Conservation (phyloP, 1,140 invertebrate species). For the Drosophila ambigua region DNA sequence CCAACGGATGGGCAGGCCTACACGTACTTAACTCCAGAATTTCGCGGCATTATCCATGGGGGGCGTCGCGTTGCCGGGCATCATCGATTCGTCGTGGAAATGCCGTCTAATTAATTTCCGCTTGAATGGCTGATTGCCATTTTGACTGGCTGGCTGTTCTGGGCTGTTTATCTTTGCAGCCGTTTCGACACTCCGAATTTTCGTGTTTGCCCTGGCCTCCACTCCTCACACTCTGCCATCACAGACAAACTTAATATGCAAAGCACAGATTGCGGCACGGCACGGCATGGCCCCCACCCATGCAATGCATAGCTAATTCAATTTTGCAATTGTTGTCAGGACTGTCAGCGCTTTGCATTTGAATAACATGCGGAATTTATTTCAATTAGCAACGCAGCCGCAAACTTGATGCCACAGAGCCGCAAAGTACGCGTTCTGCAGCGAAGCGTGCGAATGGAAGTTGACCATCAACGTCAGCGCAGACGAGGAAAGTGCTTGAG, state of each 20-base stretch:
- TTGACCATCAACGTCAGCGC: slow-evolving; percentile 47
- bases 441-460: slow-evolving; percentile 33
- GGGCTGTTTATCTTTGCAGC: slow-evolving; percentile 27
- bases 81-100: slow-evolving; percentile 4
- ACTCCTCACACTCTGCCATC: not conserved
- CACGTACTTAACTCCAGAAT: not conserved
- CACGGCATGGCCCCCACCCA: slow-evolving; percentile 26
- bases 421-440: slow-evolving; percentile 44
- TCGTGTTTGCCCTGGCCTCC: too few species aligned
- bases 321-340: slow-evolving; percentile 67
- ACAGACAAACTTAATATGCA: slow-evolving; percentile 38
- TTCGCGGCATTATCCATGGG: too few species aligned
- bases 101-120: slow-evolving; percentile 64
- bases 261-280: slow-evolving; percentile 12
- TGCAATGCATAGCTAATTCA: slow-evolving; percentile 66
- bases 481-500: slow-evolving; percentile 12
- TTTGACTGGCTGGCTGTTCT: slow-evolving; percentile 28
- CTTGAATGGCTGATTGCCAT: slow-evolving; percentile 52
- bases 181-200: slow-evolving; percentile 15
- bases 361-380: slow-evolving; percentile 72
- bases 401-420: slow-evolving; percentile 26
- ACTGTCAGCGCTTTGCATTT: slow-evolving; percentile 59
- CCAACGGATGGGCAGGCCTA: slow-evolving; percentile 23
- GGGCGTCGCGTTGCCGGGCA: not conserved
- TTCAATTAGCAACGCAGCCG: slow-evolving; percentile 64